Evolutionary conservation across 2,888 invertebrate species (phyloP).

Genomic region (Notocelia uddmanniana): DNA sequence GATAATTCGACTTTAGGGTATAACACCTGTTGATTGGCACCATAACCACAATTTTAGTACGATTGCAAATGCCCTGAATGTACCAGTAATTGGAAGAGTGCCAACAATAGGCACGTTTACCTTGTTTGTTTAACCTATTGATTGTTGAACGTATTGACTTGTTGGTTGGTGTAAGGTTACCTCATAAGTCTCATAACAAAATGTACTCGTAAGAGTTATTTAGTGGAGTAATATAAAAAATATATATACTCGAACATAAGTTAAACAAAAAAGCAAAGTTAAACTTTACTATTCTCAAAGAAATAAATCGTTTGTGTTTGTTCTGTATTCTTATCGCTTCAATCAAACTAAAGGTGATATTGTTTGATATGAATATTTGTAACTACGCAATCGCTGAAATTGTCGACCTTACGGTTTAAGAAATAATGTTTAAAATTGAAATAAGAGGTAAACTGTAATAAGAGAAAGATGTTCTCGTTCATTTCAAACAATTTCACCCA

Average conservation of each 20-base stretch:
- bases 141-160: not conserved
- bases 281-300: not conserved
- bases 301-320: not conserved
- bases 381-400: not conserved
- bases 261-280: too few species aligned
- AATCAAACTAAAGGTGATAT: not conserved
- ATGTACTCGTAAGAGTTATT: slow-evolving; percentile 8
- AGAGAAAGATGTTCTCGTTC: too few species aligned
- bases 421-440: not conserved
- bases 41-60: not conserved
- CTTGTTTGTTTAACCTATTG: slow-evolving; percentile 3
- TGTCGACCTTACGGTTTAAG: not conserved
- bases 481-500: not conserved
- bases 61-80: not conserved
- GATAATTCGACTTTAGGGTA: slow-evolving; percentile 3
- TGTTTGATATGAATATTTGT: not conserved
- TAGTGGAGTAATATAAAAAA: not conserved
- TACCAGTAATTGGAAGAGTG: not conserved
- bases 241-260: not conserved
- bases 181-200: too few species aligned
- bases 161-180: slow-evolving; percentile 6
- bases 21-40: slow-evolving; percentile 7
- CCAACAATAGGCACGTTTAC: not conserved
- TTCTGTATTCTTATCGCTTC: not conserved
- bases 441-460: not conserved